Evolutionary conservation across 2,888 invertebrate genomes (phyloP).

Genomic region (Cerastis rubricosa): DNA sequence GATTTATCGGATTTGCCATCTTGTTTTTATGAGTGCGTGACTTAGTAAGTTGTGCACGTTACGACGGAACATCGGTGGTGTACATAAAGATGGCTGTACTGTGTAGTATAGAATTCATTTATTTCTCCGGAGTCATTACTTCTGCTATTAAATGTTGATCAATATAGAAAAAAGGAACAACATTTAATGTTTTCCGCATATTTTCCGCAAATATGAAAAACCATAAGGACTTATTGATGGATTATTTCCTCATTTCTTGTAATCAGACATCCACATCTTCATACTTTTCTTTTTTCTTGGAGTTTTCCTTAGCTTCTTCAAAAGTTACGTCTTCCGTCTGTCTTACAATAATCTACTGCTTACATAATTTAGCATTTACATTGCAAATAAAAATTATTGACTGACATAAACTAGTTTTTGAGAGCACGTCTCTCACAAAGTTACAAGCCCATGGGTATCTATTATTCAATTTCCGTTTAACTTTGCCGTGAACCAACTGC

Average conservation of each 20-base stretch:
- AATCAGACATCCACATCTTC: neutral
- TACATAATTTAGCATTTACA: neutral
- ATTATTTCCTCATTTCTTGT: neutral
- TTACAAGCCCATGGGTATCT: neutral
- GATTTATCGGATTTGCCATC: constrained; percentile 77
- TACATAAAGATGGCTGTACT: constrained; percentile 56
- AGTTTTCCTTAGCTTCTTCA: constrained; percentile 2
- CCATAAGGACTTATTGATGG: neutral
- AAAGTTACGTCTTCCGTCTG: neutral
- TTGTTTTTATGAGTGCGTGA: constrained; percentile 76
- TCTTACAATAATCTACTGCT: neutral
- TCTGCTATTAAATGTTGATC: constrained; percentile 44
- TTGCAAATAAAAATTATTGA: neutral
- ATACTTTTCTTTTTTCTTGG: neutral
- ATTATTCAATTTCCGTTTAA: constrained; percentile 34
- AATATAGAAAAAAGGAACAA: too few species aligned
- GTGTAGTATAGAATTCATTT: constrained; percentile 70
- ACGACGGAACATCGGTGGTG: constrained; percentile 63
- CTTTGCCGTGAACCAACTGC: constrained; percentile 31
- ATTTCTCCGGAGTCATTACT: constrained; percentile 61
- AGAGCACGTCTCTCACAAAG: neutral
- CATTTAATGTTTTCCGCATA: too few species aligned
- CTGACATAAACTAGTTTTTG: neutral
- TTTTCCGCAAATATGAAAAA: neutral
- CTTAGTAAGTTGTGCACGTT: constrained; percentile 66